phyloP scores from a whole-genome alignment of 92 coral and sea anemone genomes.

The Epizoanthus illoricatus region DNA sequence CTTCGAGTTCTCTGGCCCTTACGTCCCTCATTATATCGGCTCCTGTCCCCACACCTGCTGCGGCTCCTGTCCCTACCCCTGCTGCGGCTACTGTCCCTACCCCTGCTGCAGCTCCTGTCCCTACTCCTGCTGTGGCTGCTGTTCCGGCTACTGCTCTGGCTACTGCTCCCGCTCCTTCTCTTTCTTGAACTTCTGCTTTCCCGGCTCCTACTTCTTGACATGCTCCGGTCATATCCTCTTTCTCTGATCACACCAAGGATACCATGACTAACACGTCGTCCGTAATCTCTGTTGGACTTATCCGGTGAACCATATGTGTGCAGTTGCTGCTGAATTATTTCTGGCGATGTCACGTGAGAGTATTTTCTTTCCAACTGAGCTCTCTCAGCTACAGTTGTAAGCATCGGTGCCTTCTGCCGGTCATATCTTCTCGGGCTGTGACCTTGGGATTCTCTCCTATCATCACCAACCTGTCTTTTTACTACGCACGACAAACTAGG shows the following conservation, averaged over 20 bases:
- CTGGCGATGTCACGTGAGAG: neutral
- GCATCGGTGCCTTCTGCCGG: too few relatives aligned
- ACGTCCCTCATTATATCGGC: neutral
- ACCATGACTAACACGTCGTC: neutral
- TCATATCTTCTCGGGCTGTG: neutral
- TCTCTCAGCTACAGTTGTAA: neutral
- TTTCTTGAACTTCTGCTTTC: neutral
- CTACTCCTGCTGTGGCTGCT: neutral
- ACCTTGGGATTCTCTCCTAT: neutral
- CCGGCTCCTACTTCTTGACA: constrained; percentile 3
- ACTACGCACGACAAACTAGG: too few relatives aligned
- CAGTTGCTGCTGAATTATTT: neutral
- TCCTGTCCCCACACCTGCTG: neutral
- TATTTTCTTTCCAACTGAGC: neutral
- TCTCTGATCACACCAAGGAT: neutral
- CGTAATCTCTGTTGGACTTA: neutral
- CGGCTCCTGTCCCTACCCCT: neutral
- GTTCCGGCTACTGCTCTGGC: too few relatives aligned
- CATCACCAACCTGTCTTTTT: too few relatives aligned
- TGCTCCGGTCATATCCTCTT: neutral
- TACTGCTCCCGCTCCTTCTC: neutral
- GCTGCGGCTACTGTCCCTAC: neutral
- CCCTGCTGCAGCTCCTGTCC: neutral
- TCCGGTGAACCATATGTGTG: neutral
- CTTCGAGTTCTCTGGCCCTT: too few relatives aligned